A percentile compares a stretch with the other conserved stretches of the same genome.
These are phyloP conservation scores for Lophius piscatorius DNA, from an alignment of 2,113 vertebrate genomes.

Conservation along the genomic window DNA sequence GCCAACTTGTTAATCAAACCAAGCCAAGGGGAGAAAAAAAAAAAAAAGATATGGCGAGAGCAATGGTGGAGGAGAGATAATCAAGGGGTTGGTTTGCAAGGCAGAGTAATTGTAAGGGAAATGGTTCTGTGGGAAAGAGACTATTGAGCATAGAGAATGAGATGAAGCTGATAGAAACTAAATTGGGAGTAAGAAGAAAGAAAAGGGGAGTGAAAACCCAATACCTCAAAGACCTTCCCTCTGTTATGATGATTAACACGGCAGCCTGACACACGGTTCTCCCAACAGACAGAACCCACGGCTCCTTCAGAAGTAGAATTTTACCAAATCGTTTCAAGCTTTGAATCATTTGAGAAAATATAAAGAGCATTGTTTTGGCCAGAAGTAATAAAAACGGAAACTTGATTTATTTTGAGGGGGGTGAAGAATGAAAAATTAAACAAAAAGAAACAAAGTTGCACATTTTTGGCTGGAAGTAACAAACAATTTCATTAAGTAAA, in stretches of 20 bases:
- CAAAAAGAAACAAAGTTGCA: too few relatives aligned
- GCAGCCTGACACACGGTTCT: not conserved
- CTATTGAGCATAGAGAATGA: conserved; percentile 8
- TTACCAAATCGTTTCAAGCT: not conserved
- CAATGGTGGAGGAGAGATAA: conserved; percentile 15
- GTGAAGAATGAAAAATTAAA: too few relatives aligned
- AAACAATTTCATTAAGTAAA: too few relatives aligned
- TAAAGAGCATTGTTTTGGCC: too few relatives aligned
- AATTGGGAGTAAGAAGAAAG: conserved; percentile 20
- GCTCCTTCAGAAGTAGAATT: not conserved
- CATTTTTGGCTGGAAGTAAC: too few relatives aligned
- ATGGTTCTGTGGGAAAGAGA: conserved; percentile 14
- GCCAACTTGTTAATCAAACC: conserved; percentile 49
- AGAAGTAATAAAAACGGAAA: too few relatives aligned
- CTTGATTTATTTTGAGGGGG: too few relatives aligned
- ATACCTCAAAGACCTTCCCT: conserved; percentile 8
- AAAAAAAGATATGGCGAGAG: conserved; percentile 14
- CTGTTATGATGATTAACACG: conserved; percentile 32
- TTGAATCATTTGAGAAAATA: conserved; percentile 14
- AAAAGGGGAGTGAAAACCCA: conserved; percentile 16
- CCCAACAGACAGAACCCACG: not conserved
- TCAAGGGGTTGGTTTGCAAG: conserved; percentile 29
- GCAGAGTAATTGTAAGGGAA: conserved; percentile 23
- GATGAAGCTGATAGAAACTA: conserved; percentile 16
- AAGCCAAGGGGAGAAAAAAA: conserved; percentile 17